Evolutionary conservation across 2,113 vertebrate species (phyloP).

Genomic region (Mungos mungo): DNA sequence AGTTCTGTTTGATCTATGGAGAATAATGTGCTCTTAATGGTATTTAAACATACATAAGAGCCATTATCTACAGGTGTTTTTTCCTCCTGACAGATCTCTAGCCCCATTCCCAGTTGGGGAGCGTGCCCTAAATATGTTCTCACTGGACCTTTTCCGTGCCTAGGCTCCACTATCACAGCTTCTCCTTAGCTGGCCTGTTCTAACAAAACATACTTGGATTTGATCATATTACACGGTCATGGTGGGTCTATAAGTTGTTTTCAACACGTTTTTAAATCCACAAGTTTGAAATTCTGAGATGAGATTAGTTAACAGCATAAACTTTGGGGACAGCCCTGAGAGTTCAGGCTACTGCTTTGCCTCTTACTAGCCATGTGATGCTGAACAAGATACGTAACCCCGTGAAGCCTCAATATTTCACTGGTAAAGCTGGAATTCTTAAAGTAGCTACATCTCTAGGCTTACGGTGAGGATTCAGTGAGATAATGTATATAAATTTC

Average conservation of each 20-base stretch:
- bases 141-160: not conserved
- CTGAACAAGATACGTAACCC: not conserved
- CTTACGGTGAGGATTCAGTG: not conserved
- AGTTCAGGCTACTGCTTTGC: not conserved
- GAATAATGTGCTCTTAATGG: not conserved
- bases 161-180: not conserved
- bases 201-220: not conserved
- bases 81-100: not conserved
- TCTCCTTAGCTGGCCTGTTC: not conserved
- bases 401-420: not conserved
- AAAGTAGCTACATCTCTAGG: not conserved
- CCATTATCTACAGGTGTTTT: not conserved
- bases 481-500: not conserved
- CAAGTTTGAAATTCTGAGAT: constrained; percentile 1
- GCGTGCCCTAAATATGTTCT: not conserved
- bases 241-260: not conserved
- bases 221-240: not conserved
- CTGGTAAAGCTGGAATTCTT: not conserved
- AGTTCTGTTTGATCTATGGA: not conserved
- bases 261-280: not conserved
- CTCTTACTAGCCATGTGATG: not conserved
- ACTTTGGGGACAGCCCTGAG: not conserved
- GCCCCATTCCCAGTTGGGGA: not conserved
- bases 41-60: not conserved
- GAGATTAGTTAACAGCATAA: not conserved